phyloP scores from a whole-genome alignment of 2,113 vertebrate species.

The Tragelaphus imberbis region DNA sequence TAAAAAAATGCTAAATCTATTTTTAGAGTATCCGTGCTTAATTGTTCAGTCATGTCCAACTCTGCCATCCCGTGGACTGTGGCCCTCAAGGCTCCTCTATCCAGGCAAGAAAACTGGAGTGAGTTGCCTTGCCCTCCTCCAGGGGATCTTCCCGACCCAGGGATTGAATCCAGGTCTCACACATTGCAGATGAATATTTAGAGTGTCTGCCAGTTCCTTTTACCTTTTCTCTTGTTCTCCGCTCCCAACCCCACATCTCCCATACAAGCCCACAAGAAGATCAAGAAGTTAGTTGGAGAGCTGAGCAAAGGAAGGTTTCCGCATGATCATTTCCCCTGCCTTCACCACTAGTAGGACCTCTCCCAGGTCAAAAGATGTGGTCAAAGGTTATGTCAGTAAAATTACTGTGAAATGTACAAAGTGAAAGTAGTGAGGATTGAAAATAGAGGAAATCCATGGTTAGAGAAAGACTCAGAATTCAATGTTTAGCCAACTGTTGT shows the following conservation, averaged over 20 bases:
- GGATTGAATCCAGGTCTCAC: neutral
- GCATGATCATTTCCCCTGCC: neutral
- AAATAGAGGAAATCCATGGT: neutral
- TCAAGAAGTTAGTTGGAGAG: neutral
- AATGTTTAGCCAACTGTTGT: neutral
- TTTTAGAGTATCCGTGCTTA: neutral
- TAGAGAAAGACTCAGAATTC: neutral
- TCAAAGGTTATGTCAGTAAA: neutral
- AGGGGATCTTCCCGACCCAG: neutral
- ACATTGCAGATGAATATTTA: neutral
- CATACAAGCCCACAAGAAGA: neutral
- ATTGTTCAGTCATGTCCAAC: neutral
- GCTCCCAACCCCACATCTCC: fast-evolving
- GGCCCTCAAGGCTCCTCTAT: neutral
- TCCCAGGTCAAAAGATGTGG: neutral
- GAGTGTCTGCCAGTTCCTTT: neutral
- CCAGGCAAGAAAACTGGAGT: neutral
- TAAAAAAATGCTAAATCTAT: neutral
- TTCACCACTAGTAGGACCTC: neutral
- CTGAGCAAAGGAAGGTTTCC: neutral
- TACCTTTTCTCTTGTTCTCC: neutral
- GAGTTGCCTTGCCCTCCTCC: neutral
- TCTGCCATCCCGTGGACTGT: fast-evolving
- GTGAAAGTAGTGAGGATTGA: neutral
- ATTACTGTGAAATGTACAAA: neutral